A percentile compares a stretch with the other conserved stretches of the same genome.
phyloP scores from a whole-genome alignment of 2,888 invertebrate species.

The Pasiphila rectangulata region DNA sequence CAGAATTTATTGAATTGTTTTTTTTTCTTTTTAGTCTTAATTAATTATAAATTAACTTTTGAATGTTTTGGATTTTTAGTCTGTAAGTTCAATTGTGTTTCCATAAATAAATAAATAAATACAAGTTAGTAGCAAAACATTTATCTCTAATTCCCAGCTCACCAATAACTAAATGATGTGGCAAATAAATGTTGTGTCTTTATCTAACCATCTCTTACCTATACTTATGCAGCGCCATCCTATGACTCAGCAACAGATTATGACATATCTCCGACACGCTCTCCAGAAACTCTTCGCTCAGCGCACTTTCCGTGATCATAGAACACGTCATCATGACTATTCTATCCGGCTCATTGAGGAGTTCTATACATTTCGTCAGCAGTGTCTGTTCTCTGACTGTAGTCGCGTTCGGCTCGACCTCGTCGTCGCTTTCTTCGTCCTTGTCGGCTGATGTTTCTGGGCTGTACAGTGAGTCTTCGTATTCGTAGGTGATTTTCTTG shows the following conservation, averaged over 20 bases:
- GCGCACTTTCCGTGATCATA: conserved; percentile 74
- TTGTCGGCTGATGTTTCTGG: conserved; percentile 73
- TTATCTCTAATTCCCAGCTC: too few relatives aligned
- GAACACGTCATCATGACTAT: conserved; percentile 67
- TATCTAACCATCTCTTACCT: too few relatives aligned
- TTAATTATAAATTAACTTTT: too few relatives aligned
- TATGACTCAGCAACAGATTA: conserved; percentile 89
- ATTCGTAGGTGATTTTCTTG: conserved; percentile 67
- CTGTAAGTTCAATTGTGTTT: too few relatives aligned
- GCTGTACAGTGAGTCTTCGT: conserved; percentile 71
- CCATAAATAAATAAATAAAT: too few relatives aligned
- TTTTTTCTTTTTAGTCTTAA: too few relatives aligned
- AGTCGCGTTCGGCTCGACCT: conserved; percentile 72
- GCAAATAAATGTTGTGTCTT: too few relatives aligned
- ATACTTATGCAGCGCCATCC: conserved; percentile 91
- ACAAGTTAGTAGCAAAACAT: too few relatives aligned
- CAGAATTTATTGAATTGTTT: too few relatives aligned
- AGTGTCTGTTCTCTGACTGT: conserved; percentile 70
- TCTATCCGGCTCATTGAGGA: conserved; percentile 82
- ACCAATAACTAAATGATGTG: too few relatives aligned
- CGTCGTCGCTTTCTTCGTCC: conserved; percentile 82
- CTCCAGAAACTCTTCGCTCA: conserved; percentile 81
- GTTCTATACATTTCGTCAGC: conserved; percentile 81
- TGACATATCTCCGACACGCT: conserved; percentile 90
- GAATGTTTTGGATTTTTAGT: too few relatives aligned